phyloP scores from a whole-genome alignment of 1,140 invertebrate genomes.

The Polypedilum pembai region DNA sequence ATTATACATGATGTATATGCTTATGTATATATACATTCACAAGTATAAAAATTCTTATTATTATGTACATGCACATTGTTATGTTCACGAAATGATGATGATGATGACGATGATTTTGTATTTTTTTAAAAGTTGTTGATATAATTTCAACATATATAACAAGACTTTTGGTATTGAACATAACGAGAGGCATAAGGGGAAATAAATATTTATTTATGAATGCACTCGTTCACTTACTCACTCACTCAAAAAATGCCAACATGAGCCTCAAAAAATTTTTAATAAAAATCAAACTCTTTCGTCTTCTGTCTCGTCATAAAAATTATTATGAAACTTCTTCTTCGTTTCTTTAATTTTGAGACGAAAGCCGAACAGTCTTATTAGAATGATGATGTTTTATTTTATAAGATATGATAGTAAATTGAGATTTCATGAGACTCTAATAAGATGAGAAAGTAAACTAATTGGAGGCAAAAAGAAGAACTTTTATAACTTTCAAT shows the following conservation, averaged over 20 bases:
- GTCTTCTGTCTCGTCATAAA: background rate
- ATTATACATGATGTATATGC: background rate
- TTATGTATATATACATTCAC: background rate
- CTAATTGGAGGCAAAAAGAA: background rate
- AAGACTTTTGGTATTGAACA: background rate
- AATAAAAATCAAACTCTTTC: background rate
- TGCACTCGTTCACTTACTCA: background rate
- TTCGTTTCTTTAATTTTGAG: background rate
- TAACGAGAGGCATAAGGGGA: background rate
- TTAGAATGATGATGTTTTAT: background rate
- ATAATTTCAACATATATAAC: background rate
- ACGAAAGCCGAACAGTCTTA: background rate
- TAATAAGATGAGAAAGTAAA: background rate
- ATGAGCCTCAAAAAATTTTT: background rate
- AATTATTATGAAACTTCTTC: background rate
- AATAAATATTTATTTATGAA: constrained; percentile 2
- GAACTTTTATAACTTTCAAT: background rate
- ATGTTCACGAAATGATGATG: background rate
- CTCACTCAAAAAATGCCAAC: background rate
- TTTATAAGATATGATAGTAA: background rate
- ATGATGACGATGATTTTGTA: constrained; percentile 5
- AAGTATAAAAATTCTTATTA: constrained; percentile 3
- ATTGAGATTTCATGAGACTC: background rate
- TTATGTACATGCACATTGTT: background rate
- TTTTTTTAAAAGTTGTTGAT: constrained; percentile 19